Evolutionary conservation across 2,797 vertebrate genomes (phyloP), one percentile per base, ranked within the genome.

Genomic region (Perodicticus potto): DNA sequence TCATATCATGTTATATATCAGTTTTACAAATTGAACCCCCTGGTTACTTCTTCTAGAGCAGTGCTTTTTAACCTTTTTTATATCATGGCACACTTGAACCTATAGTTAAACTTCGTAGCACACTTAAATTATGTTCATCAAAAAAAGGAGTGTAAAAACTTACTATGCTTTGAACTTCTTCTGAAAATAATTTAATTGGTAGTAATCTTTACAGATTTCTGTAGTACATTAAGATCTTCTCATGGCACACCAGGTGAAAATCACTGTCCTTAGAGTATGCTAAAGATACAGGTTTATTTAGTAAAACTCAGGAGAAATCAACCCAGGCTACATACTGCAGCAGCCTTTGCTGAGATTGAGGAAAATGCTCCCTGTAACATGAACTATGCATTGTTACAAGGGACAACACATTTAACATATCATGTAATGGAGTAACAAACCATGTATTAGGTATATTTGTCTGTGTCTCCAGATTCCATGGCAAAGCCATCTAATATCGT

Each of bases 251-350:
- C 49, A 53, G 14, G 16, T 17, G 49, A 53, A 53, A 53, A 53
- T 53, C 49, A 53, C 49, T 16, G 49, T 53, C 14, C 49, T 53
- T 53, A 53, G 49, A 49, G 45, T 74, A 63, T 83, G 59, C 63
- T 87, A 82, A 89, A 91, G 57, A 32, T 86, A 72, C 34, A 73
- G 11, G 16, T 82, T 95, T 89, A 83, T 45, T 93, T 37, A 84
- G 32, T 83, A 89, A 89, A 96, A 96, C 59, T 81, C 25, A 94
- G 20, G 55, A 82, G 23, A 95, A 88, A 81, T 72, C 53, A 78
- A 53, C 20, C 0, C 5, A 93, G 40, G 43, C 3, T 73, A 40
- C 7, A 69, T 12, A 82, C 10, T 49, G 43, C 23, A 85, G 74
- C 67, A 53, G 25, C 45, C 87, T 92, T 72, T 81, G 37, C 32